Percentiles rank a stretch among this genome's conserved stretches.
phyloP scores from a whole-genome alignment of 2,797 vertebrate species.

The Myotis findleyi region DNA sequence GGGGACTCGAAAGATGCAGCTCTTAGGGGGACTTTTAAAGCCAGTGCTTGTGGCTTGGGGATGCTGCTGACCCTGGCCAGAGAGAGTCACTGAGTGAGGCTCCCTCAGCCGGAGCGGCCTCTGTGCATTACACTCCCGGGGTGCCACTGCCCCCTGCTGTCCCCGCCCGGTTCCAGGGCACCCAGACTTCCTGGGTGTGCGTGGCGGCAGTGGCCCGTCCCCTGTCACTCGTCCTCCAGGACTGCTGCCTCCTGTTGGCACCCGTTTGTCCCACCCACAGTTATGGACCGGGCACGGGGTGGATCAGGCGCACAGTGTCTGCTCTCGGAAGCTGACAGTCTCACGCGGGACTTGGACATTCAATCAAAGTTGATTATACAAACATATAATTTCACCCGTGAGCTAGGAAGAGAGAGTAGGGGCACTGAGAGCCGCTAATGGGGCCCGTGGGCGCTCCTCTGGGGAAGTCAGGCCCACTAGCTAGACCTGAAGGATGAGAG shows the following conservation, averaged over 20 bases:
- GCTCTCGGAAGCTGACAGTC: neutral
- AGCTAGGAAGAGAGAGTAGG: neutral
- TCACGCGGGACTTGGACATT: neutral
- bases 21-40: slow-evolving; percentile 78
- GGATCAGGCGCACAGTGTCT: neutral
- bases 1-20: slow-evolving; percentile 70
- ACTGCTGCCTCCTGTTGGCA: too few relatives aligned
- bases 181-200: neutral
- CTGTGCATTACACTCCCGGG: neutral
- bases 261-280: neutral
- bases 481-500: neutral
- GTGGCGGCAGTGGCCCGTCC: neutral
- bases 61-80: slow-evolving; percentile 59
- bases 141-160: slow-evolving; percentile 72
- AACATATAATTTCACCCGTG: neutral
- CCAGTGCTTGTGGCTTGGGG: slow-evolving; percentile 72
- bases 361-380: neutral
- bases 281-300: neutral
- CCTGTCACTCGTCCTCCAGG: neutral
- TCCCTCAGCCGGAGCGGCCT: neutral
- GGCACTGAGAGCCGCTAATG: neutral
- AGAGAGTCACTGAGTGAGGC: neutral
- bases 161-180: neutral
- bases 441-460: neutral
- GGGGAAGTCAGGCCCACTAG: neutral